Evolutionary conservation across 2,888 invertebrate species (phyloP).

Genomic region (Thymelicus lineola): DNA sequence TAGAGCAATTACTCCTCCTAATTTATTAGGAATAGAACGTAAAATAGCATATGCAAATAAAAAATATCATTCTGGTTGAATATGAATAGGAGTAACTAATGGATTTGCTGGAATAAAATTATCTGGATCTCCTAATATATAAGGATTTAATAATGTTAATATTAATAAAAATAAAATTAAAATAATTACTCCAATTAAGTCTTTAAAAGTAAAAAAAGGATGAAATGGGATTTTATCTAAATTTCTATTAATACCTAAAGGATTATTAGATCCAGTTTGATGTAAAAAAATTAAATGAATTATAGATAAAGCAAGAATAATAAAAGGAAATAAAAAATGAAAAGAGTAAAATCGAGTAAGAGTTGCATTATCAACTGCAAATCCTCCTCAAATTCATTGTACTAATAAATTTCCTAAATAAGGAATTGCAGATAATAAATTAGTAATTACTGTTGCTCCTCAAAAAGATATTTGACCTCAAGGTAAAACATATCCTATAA

Average conservation of each 20-base stretch:
- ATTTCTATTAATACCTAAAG: constrained; percentile 87
- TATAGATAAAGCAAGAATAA: constrained; percentile 85
- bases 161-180: constrained; percentile 80
- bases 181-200: constrained; percentile 86
- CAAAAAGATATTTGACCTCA: constrained; percentile 94
- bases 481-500: constrained; percentile 91
- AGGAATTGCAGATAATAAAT: constrained; percentile 89
- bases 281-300: constrained; percentile 89
- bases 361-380: constrained; percentile 90
- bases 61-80: constrained; percentile 95
- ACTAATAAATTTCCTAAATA: constrained; percentile 87
- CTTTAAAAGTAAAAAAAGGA: constrained; percentile 87
- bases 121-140: constrained; percentile 88
- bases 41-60: constrained; percentile 93
- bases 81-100: constrained; percentile 89
- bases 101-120: constrained; percentile 90
- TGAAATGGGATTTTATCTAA: constrained; percentile 89
- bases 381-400: constrained; percentile 91
- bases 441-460: constrained; percentile 92
- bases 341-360: constrained; percentile 91
- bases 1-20: constrained; percentile 90
- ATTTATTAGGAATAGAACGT: constrained; percentile 91
- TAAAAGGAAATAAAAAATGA: constrained; percentile 90
- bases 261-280: constrained; percentile 87
- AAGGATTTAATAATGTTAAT: constrained; percentile 83